phyloP scores from a whole-genome alignment of 2,113 vertebrate genomes.

The Plecotus auritus region DNA sequence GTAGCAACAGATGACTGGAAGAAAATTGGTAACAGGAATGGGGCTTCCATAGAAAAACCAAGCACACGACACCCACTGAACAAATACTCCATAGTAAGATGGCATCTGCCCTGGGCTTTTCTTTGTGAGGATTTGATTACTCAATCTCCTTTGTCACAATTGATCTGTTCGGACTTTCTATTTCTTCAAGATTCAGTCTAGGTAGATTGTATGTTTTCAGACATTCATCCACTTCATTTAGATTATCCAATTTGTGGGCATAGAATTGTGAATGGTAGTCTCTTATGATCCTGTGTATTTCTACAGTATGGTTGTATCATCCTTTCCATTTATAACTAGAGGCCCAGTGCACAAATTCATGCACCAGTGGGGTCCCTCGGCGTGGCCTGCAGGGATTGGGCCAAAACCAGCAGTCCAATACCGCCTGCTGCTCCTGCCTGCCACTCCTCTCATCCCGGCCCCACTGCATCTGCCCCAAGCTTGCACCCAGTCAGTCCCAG shows the following conservation, averaged over 20 bases:
- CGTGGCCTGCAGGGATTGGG: too few species aligned
- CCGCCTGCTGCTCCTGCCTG: too few species aligned
- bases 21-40: accelerated
- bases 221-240: neutral
- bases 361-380: too few species aligned
- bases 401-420: too few species aligned
- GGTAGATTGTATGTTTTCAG: too few species aligned
- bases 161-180: neutral
- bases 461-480: too few species aligned
- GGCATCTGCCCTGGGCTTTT: neutral
- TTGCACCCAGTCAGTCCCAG: too few species aligned
- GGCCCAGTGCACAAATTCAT: too few species aligned
- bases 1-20: neutral
- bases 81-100: accelerated
- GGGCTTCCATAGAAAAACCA: accelerated
- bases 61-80: neutral
- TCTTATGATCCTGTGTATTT: neutral
- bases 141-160: neutral
- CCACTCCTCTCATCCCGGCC: too few species aligned
- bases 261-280: neutral
- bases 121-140: too few species aligned
- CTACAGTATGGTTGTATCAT: too few species aligned
- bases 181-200: neutral
- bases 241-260: neutral
- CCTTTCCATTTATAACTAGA: too few species aligned